Base-by-base conservation (phyloP, 1,140 invertebrate genomes). In the Drosophila pseudoobscura region DNA sequence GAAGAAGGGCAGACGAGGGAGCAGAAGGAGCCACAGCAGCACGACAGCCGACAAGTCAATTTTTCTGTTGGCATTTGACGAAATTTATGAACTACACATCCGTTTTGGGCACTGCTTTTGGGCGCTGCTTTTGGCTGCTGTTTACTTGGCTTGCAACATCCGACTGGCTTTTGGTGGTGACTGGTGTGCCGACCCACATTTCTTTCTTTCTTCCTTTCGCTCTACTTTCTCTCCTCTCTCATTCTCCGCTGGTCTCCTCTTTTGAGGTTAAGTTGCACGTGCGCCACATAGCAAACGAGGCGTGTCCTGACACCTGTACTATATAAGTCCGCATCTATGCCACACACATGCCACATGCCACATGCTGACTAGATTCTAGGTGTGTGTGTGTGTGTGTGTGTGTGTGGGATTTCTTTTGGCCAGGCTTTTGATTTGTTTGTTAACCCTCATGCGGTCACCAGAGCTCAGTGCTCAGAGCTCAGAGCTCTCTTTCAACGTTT, bases 11-110 rank as follows among this genome's bases (percentile, higher is more conserved):
- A 29, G 26, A 31, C 2, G 29, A 2, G 8, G 1, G 4, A 6
- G 26, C 26, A 29, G 26, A 1, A 29, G 29, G 0, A 29, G 29
- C 1, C 0, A 29, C 31, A 3, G 8, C 35, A 39, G 35, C 11
- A 39, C 4, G 11, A 58, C 65, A 80, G 73, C 74, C 78, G 83
- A 82, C 78, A 87, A 87, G 80, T 84, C 75, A 78, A 87, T 84
- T 84, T 77, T 60, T 72, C 76, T 88, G 88, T 72, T 88, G 83
- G 83, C 82, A 82, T 83, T 87, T 82, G 75, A 88, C 83, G 79
- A 88, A 88, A 88, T 88, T 88, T 88, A 88, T 88, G 83, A 88
- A 88, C 78, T 88, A 88, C 83, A 88, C 83, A 88, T 88, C 83
- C 83, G 83, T 72, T 88, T 78, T 68, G 75, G 59, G 52, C 69